phyloP scores from a whole-genome alignment of 2,888 invertebrate genomes.

The Helicoverpa assulta region DNA sequence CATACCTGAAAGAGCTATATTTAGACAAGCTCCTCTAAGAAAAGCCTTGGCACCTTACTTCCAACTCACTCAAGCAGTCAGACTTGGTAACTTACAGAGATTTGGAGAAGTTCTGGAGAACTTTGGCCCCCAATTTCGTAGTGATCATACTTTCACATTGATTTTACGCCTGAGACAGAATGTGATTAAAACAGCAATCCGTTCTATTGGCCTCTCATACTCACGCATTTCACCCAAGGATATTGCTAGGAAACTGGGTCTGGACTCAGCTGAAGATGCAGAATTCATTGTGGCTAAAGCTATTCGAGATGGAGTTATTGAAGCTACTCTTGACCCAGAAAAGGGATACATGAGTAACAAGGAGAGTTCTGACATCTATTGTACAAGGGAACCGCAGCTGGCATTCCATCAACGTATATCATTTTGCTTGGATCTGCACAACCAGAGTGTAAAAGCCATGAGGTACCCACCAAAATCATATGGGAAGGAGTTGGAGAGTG shows the following conservation, averaged over 20 bases:
- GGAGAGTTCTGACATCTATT: conserved; percentile 99
- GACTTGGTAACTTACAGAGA: conserved; percentile 97
- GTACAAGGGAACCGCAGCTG: conserved; percentile 98
- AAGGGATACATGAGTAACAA: conserved; percentile 99
- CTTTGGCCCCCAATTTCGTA: conserved; percentile 97
- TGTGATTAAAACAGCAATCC: conserved; percentile 99
- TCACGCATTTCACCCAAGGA: conserved; percentile 98
- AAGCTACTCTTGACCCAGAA: conserved; percentile 98
- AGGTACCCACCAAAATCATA: conserved; percentile 99
- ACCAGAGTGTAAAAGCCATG: conserved; percentile 99
- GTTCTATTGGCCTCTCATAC: conserved; percentile 98
- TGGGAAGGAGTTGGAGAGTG: conserved; percentile 99
- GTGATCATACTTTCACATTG: conserved; percentile 98
- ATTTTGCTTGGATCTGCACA: conserved; percentile 99
- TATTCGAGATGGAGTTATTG: conserved; percentile 99
- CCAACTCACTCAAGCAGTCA: conserved; percentile 98
- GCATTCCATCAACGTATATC: conserved; percentile 99
- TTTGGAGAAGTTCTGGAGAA: conserved; percentile 98
- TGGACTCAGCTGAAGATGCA: conserved; percentile 99
- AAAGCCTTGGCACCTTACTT: conserved; percentile 98
- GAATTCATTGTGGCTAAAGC: conserved; percentile 99
- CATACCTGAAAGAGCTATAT: conserved; percentile 98
- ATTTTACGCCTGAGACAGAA: conserved; percentile 99
- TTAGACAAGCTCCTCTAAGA: conserved; percentile 97
- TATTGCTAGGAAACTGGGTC: conserved; percentile 97